Percentiles rank a stretch among this genome's conserved stretches.
phyloP scores from a whole-genome alignment of 2,797 vertebrate genomes.

The Parotocinclus haroldoi region DNA sequence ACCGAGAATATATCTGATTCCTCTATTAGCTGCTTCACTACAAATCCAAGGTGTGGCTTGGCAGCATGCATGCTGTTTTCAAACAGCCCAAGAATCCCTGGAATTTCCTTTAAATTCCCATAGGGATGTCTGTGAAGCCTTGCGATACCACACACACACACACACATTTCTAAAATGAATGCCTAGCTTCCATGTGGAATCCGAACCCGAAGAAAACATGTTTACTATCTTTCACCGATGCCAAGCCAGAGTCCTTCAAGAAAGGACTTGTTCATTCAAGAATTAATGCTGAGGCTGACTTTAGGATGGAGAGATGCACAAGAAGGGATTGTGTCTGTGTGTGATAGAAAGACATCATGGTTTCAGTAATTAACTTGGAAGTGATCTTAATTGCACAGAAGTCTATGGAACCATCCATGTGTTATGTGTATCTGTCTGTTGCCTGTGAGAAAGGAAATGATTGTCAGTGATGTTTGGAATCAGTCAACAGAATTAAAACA shows the following conservation, averaged over 20 bases:
- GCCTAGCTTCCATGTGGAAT: conserved; percentile 36
- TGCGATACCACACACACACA: conserved; percentile 43
- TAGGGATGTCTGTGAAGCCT: conserved; percentile 53
- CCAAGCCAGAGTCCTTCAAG: conserved; percentile 31
- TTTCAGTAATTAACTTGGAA: conserved; percentile 49
- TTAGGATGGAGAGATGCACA: conserved; percentile 9
- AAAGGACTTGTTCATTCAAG: conserved; percentile 48
- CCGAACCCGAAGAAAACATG: conserved; percentile 27
- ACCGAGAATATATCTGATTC: conserved; percentile 3
- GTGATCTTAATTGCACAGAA: conserved; percentile 53
- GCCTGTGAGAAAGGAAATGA: neutral
- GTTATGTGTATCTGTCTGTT: conserved; percentile 23
- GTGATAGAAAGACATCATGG: conserved; percentile 36
- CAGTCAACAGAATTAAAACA: neutral
- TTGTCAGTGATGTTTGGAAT: neutral
- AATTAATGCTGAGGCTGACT: conserved; percentile 10
- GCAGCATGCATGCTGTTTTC: conserved; percentile 52
- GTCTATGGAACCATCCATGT: conserved; percentile 38
- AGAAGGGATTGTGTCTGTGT: conserved; percentile 19
- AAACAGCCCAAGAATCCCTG: conserved; percentile 52
- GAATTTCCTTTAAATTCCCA: conserved; percentile 62
- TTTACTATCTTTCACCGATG: conserved; percentile 19
- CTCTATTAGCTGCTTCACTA: conserved; percentile 29
- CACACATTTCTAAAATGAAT: conserved; percentile 33
- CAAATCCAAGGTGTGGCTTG: conserved; percentile 42